Evolutionary conservation across 2,888 invertebrate genomes (phyloP), one percentile per base, ranked within the genome.

Genomic region (Auanema sp.): DNA sequence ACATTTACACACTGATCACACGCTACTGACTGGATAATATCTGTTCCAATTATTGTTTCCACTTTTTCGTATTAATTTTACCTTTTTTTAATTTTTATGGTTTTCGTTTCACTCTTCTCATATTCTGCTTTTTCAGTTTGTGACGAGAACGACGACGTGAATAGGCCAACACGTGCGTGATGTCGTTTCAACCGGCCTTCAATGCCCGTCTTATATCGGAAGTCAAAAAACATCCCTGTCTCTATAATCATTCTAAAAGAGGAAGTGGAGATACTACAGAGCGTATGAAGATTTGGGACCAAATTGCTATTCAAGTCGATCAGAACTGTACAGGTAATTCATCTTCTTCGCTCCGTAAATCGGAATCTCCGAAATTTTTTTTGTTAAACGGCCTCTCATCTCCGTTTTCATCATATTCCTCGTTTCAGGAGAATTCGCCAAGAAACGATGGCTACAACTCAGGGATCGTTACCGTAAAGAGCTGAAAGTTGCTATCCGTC

Each of bases 391-490:
- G 61, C 40, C 42, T 62, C 21, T 12, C 47, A 21, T 47, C 16
- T 47, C 3, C 16, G 3, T 6, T 16, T 18, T 16, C 21, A 47
- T 43, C 43, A n/a, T 43, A 43, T 43, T n/a, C 43, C 11, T 43
- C 41, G 43, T 71, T 74, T 51, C 49, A 71, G 80, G 78, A 6
- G 81, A 82, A 67, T 82, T 81, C 57, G 81, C 81, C 4, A 81
- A 81, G 53, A 79, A 79, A 40, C 64, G 81, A 49, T 81, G 81
- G 81, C 65, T 81, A 25, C 81, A 81, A 64, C 66, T 81, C 64
- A 61, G 81, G 6, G 81, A 81, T 68, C 72, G 81, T 43, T 81
- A 81, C 66, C 63, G 81, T 33, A 81, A 81, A 52, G 81, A 81
- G 59, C 60, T 81, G 58, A 81, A 81, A 52, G 73, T 73, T 16